phyloP scores from a whole-genome alignment of 2,797 vertebrate genomes.

The Protosalanx chinensis region DNA sequence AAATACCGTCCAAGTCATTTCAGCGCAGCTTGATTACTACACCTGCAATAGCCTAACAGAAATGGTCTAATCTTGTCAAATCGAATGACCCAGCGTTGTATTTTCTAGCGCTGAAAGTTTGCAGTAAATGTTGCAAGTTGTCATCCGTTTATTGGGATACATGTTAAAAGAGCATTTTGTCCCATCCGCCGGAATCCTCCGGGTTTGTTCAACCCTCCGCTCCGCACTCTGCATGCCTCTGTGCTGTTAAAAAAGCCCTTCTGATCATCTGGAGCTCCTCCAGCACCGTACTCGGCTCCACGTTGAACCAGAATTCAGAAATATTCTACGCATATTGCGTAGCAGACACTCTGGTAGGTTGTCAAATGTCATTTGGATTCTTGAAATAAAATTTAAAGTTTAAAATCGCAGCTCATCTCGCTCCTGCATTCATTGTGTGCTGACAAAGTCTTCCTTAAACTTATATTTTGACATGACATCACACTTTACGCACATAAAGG shows the following conservation, averaged over 20 bases:
- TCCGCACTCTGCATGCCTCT: slow-evolving; percentile 63
- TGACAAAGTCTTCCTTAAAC: background rate
- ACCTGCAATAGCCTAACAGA: slow-evolving; percentile 58
- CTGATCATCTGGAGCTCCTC: slow-evolving; percentile 59
- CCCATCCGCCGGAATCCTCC: slow-evolving; percentile 68
- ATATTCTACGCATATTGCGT: slow-evolving; percentile 67
- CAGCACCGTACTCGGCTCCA: slow-evolving; percentile 66
- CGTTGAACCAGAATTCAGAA: slow-evolving; percentile 71
- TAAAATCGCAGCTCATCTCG: slow-evolving; percentile 18
- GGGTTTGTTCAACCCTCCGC: slow-evolving; percentile 54
- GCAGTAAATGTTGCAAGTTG: slow-evolving; percentile 61
- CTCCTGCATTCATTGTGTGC: background rate
- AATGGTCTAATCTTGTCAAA: slow-evolving; percentile 58
- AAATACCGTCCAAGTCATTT: slow-evolving; percentile 70
- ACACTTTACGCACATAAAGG: background rate
- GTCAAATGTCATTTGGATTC: slow-evolving; percentile 35
- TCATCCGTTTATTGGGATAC: slow-evolving; percentile 67
- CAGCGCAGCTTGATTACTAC: slow-evolving; percentile 57
- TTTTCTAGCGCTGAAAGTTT: slow-evolving; percentile 67
- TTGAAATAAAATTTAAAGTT: slow-evolving; percentile 31
- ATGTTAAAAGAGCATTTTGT: slow-evolving; percentile 59
- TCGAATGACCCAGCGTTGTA: slow-evolving; percentile 64
- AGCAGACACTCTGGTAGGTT: slow-evolving; percentile 35
- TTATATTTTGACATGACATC: background rate
- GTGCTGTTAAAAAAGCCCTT: slow-evolving; percentile 64